A percentile compares a stretch with the other conserved stretches of the same genome.
These are phyloP conservation scores for Megaceryle alcyon DNA, from an alignment of 2,797 vertebrate genomes.

Conservation along the genomic window DNA sequence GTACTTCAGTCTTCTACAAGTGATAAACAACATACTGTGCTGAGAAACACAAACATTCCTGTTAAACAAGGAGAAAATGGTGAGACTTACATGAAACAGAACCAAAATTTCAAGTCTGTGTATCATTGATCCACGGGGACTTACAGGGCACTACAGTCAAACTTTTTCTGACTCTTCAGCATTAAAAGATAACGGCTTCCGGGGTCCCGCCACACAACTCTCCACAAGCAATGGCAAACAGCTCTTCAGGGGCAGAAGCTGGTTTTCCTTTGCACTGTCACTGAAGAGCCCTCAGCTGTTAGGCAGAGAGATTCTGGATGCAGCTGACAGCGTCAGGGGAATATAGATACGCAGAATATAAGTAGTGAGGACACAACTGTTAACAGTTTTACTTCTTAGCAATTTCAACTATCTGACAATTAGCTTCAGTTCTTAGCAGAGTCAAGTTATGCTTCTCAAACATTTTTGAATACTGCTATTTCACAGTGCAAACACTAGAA, in stretches of 20 bases:
- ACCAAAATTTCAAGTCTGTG: background rate
- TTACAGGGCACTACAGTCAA: background rate
- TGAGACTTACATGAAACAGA: background rate
- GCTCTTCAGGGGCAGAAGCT: background rate
- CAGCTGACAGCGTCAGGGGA: constrained; percentile 22
- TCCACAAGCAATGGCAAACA: background rate
- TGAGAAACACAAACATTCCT: background rate
- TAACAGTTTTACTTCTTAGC: constrained; percentile 30
- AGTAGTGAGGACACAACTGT: background rate
- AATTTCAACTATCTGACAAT: constrained; percentile 31
- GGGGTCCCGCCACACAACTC: background rate
- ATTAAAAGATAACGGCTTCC: background rate
- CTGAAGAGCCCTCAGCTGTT: background rate
- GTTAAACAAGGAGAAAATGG: background rate
- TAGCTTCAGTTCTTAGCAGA: constrained; percentile 30
- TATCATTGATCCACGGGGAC: background rate
- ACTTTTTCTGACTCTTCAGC: background rate
- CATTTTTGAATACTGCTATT: constrained; percentile 25
- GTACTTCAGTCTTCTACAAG: background rate
- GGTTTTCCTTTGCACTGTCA: background rate
- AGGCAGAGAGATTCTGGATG: background rate
- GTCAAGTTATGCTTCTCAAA: constrained; percentile 37
- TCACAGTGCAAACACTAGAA: background rate
- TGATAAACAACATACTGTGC: background rate
- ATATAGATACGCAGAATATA: background rate